These are phyloP conservation scores for Agrotis segetum DNA, from an alignment of 2,888 invertebrate species.

Conservation along the genomic window DNA sequence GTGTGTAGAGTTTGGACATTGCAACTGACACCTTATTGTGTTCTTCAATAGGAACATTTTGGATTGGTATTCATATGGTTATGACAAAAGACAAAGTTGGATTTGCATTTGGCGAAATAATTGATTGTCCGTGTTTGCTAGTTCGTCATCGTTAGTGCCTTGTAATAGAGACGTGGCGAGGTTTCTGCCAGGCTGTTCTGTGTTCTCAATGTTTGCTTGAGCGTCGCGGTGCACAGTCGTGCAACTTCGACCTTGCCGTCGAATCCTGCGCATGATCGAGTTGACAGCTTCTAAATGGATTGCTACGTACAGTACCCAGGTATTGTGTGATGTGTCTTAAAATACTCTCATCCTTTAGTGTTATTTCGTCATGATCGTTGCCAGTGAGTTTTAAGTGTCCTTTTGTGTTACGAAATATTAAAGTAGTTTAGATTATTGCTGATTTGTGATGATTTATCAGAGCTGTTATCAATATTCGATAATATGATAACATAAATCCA, in stretches of 20 bases:
- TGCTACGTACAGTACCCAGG: conserved; percentile 81
- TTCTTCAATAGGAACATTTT: conserved; percentile 68
- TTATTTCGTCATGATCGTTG: conserved; percentile 21
- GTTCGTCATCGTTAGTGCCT: conserved; percentile 70
- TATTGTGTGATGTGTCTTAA: conserved; percentile 67
- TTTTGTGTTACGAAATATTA: conserved; percentile 1
- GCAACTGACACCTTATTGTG: conserved; percentile 73
- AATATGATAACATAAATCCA: conserved; percentile 38
- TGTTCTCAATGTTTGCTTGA: conserved; percentile 66
- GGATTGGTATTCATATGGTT: conserved; percentile 39
- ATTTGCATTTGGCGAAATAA: conserved; percentile 67
- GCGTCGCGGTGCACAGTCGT: conserved; percentile 72
- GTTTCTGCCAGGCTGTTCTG: conserved; percentile 57
- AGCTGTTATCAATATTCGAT: conserved; percentile 44
- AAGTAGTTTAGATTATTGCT: conserved; percentile 5
- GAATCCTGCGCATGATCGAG: conserved; percentile 82
- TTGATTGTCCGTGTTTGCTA: conserved; percentile 58
- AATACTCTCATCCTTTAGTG: conserved; percentile 33
- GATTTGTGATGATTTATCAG: conserved; percentile 31
- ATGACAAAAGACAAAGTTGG: conserved; percentile 64
- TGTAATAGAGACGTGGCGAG: conserved; percentile 71
- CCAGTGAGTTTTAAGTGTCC: conserved; percentile 18
- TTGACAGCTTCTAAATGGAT: conserved; percentile 85
- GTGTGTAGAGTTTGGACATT: conserved; percentile 61
- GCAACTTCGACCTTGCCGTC: conserved; percentile 85